Base-by-base conservation (phyloP, 1,140 invertebrate genomes). In the Camponotus floridanus region DNA sequence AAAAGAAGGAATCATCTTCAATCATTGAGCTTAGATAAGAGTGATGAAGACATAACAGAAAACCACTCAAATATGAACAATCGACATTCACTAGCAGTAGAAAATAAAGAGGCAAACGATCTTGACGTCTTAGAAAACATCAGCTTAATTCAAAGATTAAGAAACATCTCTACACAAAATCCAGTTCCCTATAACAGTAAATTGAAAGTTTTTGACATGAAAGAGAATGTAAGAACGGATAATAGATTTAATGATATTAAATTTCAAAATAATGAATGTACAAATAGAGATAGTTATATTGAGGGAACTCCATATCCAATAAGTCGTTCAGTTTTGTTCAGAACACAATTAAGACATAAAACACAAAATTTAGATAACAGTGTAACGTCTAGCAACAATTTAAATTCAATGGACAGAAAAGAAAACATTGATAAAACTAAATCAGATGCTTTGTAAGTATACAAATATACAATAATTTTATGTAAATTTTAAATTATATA, bases 301-400 rank as follows among this genome's bases (percentile, higher is more conserved):
- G 65, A 85, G 42, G 48, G 11, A 78, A 88, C 85, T 55, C 86
- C 76, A 0, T 88, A 86, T 81, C 81, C 64, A 42, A 73, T 68
- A 42, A 73, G 36, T 5, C 45, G 59, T 39, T 73, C 74, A n/a
- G 45, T 74, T 48, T 48, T 85, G 3, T 73, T 88, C 1, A 78
- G 21, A 79, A 61, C 71, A n/a, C 59, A 59, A n/a, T 67, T 88
- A 15, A 84, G 42, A 78, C 13, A 45, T 26, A 68, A 71, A 21
- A 81, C 65, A 21, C 8, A 71, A 45, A 48, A 33, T 59, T 48
- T 21, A 8, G 51, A 55, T 65, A 45, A 65, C 11, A 71, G 6
- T 9, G 6, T 15, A 18, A 1, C 21, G 21, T 45, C 11, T 51
- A n/a, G 11, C 33, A 51, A 51, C 15, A 13, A 51, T 7, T 13